Percentiles rank a stretch among this genome's conserved stretches.
Conservation (phyloP, 2,797 vertebrate species). For the Cryptoblepharus egeriae region DNA sequence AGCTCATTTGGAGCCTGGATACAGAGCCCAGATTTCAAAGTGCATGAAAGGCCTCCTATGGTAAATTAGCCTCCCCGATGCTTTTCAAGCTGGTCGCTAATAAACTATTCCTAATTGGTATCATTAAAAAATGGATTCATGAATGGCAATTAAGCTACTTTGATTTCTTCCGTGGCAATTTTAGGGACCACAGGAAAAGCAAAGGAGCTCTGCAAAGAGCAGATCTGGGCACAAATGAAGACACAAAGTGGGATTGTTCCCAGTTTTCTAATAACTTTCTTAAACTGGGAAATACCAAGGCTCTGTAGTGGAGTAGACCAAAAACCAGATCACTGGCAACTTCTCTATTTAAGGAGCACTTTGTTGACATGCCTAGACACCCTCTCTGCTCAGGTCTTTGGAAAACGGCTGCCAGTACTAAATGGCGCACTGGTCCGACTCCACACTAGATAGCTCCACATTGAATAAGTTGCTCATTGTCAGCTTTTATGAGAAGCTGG, state of each 20-base stretch:
- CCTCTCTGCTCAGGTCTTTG: not conserved
- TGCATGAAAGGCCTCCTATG: conserved; percentile 69
- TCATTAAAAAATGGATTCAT: conserved; percentile 82
- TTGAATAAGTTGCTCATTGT: no score
- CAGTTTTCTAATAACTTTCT: conserved; percentile 64
- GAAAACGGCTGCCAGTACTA: no score
- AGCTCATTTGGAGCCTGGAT: conserved; percentile 72
- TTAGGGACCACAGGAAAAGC: conserved; percentile 57
- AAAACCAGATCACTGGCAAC: not conserved
- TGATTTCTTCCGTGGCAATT: conserved; percentile 67
- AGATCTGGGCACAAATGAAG: conserved; percentile 71
- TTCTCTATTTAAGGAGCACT: not conserved
- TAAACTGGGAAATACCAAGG: conserved; percentile 56
- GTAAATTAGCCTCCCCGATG: conserved; percentile 65
- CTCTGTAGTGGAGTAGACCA: no score
- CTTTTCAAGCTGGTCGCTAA: conserved; percentile 76
- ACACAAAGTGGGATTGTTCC: conserved; percentile 62
- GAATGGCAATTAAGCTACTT: conserved; percentile 78
- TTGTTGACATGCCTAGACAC: conserved; percentile 29
- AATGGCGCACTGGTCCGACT: not conserved
- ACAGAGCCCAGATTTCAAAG: conserved; percentile 71
- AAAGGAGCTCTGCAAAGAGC: conserved; percentile 59
- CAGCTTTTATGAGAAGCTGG: no score
- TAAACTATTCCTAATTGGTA: conserved; percentile 81
- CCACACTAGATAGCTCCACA: not conserved